phyloP scores from a whole-genome alignment of 2,797 vertebrate genomes.

The Dermochelys coriacea region DNA sequence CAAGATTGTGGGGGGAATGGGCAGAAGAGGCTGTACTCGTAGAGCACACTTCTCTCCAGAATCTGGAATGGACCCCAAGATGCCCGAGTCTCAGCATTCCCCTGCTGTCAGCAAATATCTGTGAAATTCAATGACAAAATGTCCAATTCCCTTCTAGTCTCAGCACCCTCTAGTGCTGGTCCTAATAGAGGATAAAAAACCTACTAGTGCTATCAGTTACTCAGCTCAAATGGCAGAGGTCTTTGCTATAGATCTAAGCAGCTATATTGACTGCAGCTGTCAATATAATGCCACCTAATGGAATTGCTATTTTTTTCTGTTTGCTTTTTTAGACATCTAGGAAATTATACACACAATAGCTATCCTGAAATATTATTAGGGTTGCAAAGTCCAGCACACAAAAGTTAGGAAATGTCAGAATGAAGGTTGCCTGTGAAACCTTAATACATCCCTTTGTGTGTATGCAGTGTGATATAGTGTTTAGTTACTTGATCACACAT shows the following conservation, averaged over 20 bases:
- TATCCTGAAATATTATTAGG: not conserved
- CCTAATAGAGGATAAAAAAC: too few species aligned
- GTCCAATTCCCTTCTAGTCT: not conserved
- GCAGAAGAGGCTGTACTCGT: not conserved
- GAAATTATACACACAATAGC: not conserved
- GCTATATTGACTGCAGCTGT: too few species aligned
- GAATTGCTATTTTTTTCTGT: too few species aligned
- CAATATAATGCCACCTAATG: too few species aligned
- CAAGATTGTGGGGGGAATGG: too few species aligned
- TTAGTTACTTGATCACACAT: not conserved
- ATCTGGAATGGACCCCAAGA: not conserved
- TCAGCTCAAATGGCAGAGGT: too few species aligned
- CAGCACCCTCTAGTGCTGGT: not conserved
- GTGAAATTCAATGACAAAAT: not conserved
- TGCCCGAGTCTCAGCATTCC: not conserved
- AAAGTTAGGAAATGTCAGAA: not conserved
- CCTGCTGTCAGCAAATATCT: not conserved
- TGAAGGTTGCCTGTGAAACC: not conserved
- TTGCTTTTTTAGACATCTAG: too few species aligned
- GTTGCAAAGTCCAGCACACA: not conserved
- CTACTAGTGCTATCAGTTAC: too few species aligned
- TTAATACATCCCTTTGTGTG: not conserved
- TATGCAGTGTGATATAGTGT: not conserved
- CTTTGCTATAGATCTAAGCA: too few species aligned
- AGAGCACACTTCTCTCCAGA: not conserved